phyloP scores from a whole-genome alignment of 1,140 invertebrate species.

The Drosophila nasuta region DNA sequence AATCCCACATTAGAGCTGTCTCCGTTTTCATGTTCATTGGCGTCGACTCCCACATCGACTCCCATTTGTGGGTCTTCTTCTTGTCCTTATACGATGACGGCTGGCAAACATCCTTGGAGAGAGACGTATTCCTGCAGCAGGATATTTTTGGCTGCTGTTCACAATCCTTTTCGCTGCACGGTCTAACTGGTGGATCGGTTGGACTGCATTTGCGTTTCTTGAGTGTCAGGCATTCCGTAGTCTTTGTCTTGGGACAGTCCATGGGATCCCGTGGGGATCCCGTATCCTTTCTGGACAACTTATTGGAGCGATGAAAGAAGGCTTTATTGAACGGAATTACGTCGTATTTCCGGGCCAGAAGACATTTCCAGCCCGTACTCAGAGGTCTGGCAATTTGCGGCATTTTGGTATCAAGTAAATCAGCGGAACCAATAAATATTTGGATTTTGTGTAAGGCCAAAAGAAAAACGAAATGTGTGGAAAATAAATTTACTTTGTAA shows the following conservation, averaged over 20 bases:
- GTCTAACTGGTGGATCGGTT: constrained; percentile 6
- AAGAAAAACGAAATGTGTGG: neutral
- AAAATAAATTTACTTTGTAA: neutral
- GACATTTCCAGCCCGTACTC: neutral
- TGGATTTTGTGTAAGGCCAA: neutral
- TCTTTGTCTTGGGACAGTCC: neutral
- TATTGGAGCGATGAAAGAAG: neutral
- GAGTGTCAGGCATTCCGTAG: neutral
- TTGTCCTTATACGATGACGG: neutral
- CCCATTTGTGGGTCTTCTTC: neutral
- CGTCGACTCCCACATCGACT: constrained; percentile 44
- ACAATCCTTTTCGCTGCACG: constrained; percentile 33
- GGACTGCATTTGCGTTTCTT: constrained; percentile 4
- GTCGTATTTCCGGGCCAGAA: neutral
- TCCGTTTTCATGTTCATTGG: neutral
- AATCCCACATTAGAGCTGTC: constrained; percentile 24
- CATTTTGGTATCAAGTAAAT: neutral
- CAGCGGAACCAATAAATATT: constrained; percentile 5
- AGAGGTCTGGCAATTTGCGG: neutral
- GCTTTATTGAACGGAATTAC: neutral
- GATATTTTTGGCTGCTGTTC: neutral
- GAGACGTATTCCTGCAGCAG: constrained; percentile 9
- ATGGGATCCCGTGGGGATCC: too few species aligned
- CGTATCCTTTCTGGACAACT: neutral
- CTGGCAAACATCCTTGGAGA: neutral